Percentiles rank a stretch among this genome's conserved stretches.
phyloP scores from a whole-genome alignment of 92 coral and sea anemone species.

The Siderastrea radians region DNA sequence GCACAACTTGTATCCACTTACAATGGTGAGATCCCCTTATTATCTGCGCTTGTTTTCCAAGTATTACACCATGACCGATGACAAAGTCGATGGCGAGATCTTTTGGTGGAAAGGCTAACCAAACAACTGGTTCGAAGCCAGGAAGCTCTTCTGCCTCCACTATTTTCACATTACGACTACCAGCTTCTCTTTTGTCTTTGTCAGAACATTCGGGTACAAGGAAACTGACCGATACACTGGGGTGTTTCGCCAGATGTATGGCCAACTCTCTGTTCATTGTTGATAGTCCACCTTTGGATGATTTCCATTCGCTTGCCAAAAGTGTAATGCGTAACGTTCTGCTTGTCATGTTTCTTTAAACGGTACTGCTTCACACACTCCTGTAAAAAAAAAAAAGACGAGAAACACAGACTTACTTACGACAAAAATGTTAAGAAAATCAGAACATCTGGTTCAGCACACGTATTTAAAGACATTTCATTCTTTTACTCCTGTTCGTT shows the following conservation, averaged over 20 bases:
- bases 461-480: too few relatives aligned
- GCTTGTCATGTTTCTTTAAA: background rate
- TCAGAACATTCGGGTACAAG: conserved; percentile 6
- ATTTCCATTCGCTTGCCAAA: conserved; percentile 31
- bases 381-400: background rate
- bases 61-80: conserved; percentile 24
- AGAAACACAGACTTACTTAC: too few relatives aligned
- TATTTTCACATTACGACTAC: background rate
- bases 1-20: too few relatives aligned
- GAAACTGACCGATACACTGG: background rate
- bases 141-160: conserved; percentile 14
- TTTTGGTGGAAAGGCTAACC: conserved; percentile 6
- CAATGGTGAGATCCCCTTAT: background rate
- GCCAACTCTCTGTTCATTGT: conserved; percentile 31
- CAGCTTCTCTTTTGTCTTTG: conserved; percentile 6
- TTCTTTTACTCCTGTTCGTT: too few relatives aligned
- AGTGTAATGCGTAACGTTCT: background rate
- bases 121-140: background rate
- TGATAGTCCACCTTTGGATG: conserved; percentile 22
- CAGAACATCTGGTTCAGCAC: too few relatives aligned
- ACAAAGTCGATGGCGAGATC: conserved; percentile 9
- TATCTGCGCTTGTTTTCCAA: conserved; percentile 20
- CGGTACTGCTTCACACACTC: background rate
- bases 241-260: background rate
- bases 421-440: too few relatives aligned